These are phyloP conservation scores for Omphaloscelis lunosa DNA, from an alignment of 2,888 invertebrate genomes.

Conservation along the genomic window DNA sequence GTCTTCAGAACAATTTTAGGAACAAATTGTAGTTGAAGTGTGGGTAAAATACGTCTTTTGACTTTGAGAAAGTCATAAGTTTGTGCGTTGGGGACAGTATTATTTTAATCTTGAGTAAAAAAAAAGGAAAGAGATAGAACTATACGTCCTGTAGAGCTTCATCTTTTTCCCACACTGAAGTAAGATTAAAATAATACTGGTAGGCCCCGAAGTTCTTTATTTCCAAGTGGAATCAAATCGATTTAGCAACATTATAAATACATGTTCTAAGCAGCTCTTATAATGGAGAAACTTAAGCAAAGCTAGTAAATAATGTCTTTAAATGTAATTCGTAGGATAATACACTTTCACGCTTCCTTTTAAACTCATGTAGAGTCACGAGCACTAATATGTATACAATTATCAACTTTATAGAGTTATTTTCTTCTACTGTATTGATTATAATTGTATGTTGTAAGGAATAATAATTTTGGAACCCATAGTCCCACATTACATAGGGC, in stretches of 20 bases:
- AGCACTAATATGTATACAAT: too few species aligned
- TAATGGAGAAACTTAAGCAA: conserved; percentile 19
- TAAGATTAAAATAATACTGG: too few species aligned
- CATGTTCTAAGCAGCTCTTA: not conserved
- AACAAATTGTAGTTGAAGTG: conserved; percentile 24
- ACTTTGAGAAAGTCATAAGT: not conserved
- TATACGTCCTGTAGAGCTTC: too few species aligned
- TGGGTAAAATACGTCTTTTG: not conserved
- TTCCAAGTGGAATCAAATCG: not conserved
- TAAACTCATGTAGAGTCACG: not conserved
- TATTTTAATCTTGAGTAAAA: too few species aligned
- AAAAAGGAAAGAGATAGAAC: too few species aligned
- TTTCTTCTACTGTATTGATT: too few species aligned
- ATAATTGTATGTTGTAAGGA: too few species aligned
- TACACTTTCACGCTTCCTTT: conserved; percentile 33
- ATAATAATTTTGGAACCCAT: too few species aligned
- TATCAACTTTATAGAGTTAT: too few species aligned
- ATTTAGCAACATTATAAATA: conserved; percentile 1
- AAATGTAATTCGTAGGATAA: conserved; percentile 35
- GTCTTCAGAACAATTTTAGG: conserved; percentile 26
- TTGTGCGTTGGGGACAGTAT: conserved; percentile 11
- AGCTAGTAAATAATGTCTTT: conserved; percentile 45
- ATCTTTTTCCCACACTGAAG: too few species aligned
- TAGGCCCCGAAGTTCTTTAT: not conserved
- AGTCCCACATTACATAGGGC: too few species aligned